These are phyloP conservation scores for Hylaea fasciaria DNA, from an alignment of 2,888 invertebrate species.

Conservation along the genomic window DNA sequence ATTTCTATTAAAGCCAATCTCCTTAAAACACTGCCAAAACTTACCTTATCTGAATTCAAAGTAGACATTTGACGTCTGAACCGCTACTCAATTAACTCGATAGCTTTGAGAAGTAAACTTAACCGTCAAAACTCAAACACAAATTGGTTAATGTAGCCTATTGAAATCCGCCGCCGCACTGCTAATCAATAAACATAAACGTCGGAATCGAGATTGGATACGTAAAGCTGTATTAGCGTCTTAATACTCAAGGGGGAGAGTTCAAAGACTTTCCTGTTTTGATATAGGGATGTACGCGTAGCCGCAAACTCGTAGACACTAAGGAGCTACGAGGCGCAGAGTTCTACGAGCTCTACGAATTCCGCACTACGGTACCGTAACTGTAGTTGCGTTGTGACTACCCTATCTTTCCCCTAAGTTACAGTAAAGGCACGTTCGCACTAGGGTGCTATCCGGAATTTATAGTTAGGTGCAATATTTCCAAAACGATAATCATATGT, in stretches of 20 bases:
- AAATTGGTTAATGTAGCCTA: constrained; percentile 81
- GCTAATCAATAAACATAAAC: constrained; percentile 82
- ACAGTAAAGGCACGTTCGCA: constrained; percentile 16
- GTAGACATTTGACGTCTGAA: constrained; percentile 50
- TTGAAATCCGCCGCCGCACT: constrained; percentile 70
- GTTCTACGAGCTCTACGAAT: constrained; percentile 5
- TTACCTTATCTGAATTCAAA: constrained; percentile 46
- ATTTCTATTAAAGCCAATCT: constrained; percentile 34
- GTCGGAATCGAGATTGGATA: constrained; percentile 71
- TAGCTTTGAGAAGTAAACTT: constrained; percentile 66
- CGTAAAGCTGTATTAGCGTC: constrained; percentile 63
- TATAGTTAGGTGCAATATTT: too few species aligned
- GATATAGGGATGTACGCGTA: constrained; percentile 51
- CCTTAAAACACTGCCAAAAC: constrained; percentile 41
- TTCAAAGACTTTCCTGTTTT: constrained; percentile 76
- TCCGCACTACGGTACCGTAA: neutral
- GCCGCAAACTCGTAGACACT: constrained; percentile 35
- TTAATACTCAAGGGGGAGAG: constrained; percentile 68
- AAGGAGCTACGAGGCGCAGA: constrained; percentile 18
- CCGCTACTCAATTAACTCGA: constrained; percentile 65
- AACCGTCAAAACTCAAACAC: constrained; percentile 66
- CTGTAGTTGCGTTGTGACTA: constrained; percentile 20
- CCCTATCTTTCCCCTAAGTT: constrained; percentile 55
- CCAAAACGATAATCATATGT: too few species aligned
- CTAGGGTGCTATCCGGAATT: too few species aligned